These are phyloP conservation scores for Promerops cafer DNA, from an alignment of 2,113 vertebrate genomes.

Conservation along the genomic window DNA sequence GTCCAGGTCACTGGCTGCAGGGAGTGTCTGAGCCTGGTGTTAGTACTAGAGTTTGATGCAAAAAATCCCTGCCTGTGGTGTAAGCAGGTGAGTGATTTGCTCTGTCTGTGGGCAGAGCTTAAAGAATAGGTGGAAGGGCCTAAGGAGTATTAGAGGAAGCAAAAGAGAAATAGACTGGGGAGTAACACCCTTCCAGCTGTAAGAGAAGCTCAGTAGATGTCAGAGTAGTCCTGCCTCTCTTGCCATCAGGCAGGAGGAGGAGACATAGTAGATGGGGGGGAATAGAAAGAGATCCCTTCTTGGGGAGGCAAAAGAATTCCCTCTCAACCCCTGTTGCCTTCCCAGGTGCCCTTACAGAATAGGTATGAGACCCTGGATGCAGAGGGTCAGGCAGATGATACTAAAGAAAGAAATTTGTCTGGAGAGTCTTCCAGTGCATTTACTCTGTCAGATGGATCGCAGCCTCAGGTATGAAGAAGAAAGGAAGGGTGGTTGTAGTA, in stretches of 20 bases:
- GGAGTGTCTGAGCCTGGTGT: not conserved
- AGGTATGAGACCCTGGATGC: too few relatives aligned
- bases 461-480: too few relatives aligned
- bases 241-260: not conserved
- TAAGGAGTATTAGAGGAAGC: not conserved
- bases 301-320: not conserved
- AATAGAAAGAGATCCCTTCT: not conserved
- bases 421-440: not conserved
- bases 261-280: not conserved
- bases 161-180: too few relatives aligned
- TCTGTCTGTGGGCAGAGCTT: not conserved
- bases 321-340: not conserved
- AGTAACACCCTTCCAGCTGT: not conserved
- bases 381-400: not conserved
- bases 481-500: not conserved
- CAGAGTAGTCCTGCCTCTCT: not conserved
- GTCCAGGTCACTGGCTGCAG: not conserved
- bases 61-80: accelerated
- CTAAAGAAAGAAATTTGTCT: too few relatives aligned
- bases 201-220: not conserved
- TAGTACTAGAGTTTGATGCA: not conserved
- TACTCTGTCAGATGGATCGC: not conserved
- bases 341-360: not conserved
- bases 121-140: not conserved
- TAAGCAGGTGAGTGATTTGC: not conserved